These are phyloP conservation scores for Phoeniculus purpureus DNA, from an alignment of 2,797 vertebrate genomes.

Conservation along the genomic window DNA sequence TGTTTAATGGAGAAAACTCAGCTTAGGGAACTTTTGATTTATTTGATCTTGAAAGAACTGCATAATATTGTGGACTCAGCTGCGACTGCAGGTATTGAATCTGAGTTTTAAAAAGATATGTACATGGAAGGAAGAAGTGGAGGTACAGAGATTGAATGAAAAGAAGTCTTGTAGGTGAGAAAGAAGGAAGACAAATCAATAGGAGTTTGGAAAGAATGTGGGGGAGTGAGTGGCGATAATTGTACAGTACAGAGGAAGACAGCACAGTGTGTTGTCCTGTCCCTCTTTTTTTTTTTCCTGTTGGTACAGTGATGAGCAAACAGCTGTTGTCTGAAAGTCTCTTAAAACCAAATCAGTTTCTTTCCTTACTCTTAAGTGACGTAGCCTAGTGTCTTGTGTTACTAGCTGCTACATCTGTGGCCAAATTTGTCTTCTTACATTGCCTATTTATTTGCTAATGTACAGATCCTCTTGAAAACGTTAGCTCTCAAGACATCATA, in stretches of 20 bases:
- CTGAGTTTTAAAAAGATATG: not conserved
- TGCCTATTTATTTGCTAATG: slow-evolving; percentile 72
- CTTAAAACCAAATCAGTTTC: not conserved
- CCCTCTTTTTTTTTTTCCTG: not conserved
- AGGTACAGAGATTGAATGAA: not conserved
- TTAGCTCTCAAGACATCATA: slow-evolving; percentile 70
- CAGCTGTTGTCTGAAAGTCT: not conserved
- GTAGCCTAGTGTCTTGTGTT: not conserved
- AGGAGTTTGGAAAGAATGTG: not conserved
- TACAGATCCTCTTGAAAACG: slow-evolving; percentile 73
- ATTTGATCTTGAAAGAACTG: not conserved
- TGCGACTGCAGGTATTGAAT: not conserved
- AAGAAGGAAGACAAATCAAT: not conserved
- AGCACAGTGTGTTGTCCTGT: not conserved
- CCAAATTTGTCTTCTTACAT: slow-evolving; percentile 49
- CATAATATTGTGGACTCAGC: not conserved
- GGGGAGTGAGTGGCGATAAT: not conserved
- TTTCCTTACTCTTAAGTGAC: not conserved
- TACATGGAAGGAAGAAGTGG: not conserved
- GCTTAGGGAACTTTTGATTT: not conserved
- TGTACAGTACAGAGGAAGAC: not conserved
- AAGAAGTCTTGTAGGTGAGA: not conserved
- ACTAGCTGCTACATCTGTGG: slow-evolving; percentile 3
- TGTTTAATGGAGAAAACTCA: not conserved
- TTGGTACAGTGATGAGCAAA: not conserved